These are phyloP conservation scores for Tipula helvola DNA, from an alignment of 2,888 invertebrate species.

Conservation along the genomic window DNA sequence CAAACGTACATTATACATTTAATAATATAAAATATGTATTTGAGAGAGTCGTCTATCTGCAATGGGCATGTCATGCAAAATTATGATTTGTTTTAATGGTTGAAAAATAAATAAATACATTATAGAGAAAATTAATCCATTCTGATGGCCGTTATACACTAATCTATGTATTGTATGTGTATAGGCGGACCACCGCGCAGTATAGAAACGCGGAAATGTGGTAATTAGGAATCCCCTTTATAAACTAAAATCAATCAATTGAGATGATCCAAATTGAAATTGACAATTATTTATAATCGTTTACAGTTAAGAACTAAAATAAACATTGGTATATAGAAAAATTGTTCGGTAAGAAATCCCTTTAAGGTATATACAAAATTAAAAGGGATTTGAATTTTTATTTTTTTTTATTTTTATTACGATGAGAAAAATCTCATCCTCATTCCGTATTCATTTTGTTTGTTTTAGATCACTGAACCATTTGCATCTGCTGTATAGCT, in stretches of 20 bases:
- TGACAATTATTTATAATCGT: neutral
- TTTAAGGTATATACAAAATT: neutral
- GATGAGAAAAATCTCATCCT: neutral
- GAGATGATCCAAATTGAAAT: neutral
- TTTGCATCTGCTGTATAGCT: neutral
- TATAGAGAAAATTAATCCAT: neutral
- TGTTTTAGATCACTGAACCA: neutral
- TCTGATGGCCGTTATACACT: neutral
- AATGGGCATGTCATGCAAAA: neutral
- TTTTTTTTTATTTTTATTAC: neutral
- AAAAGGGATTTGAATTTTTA: neutral
- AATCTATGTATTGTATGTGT: neutral
- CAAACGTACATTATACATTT: neutral
- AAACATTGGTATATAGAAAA: neutral
- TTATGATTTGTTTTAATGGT: neutral
- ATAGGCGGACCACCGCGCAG: neutral
- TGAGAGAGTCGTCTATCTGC: neutral
- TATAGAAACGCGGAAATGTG: neutral
- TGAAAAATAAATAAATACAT: neutral
- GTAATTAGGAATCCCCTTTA: neutral
- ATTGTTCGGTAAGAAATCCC: neutral
- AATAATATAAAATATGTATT: neutral
- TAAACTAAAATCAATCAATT: neutral
- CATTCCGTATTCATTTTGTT: neutral
- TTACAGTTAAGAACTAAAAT: neutral